Percentiles rank a stretch among this genome's conserved stretches.
Evolutionary conservation across 2,113 vertebrate species (phyloP).

Genomic region (Macrotis lagotis): DNA sequence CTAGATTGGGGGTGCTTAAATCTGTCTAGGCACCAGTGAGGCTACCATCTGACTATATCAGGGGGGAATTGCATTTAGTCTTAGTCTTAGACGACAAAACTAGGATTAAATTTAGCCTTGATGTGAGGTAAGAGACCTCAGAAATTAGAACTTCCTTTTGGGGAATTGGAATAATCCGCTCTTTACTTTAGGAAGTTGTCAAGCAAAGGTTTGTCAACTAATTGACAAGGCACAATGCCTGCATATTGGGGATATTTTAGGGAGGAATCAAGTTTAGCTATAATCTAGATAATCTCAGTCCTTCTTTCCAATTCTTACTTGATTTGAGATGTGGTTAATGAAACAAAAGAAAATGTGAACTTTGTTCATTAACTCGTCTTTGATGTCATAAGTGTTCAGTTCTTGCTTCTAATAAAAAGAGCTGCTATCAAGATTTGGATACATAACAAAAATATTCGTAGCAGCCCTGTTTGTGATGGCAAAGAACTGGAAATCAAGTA

Average conservation of each 20-base stretch:
- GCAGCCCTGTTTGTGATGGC: too few species aligned
- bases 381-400: background rate
- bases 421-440: background rate
- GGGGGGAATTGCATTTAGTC: background rate
- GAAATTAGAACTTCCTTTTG: background rate
- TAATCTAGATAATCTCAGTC: background rate
- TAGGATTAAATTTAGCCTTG: background rate
- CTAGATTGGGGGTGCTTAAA: slow-evolving; percentile 1
- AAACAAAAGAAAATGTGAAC: background rate
- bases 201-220: background rate
- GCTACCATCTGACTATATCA: background rate
- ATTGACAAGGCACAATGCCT: background rate
- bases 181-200: background rate
- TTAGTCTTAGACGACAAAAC: background rate
- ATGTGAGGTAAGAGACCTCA: background rate
- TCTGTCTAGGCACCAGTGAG: background rate
- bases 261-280: background rate
- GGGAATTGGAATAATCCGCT: background rate
- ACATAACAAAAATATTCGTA: too few species aligned
- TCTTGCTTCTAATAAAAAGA: background rate
- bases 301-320: background rate
- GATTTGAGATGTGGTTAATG: background rate
- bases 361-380: background rate
- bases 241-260: background rate
- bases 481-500: too few species aligned